These are phyloP conservation scores for Agrotis puta DNA, from an alignment of 2,888 invertebrate genomes.

Conservation along the genomic window DNA sequence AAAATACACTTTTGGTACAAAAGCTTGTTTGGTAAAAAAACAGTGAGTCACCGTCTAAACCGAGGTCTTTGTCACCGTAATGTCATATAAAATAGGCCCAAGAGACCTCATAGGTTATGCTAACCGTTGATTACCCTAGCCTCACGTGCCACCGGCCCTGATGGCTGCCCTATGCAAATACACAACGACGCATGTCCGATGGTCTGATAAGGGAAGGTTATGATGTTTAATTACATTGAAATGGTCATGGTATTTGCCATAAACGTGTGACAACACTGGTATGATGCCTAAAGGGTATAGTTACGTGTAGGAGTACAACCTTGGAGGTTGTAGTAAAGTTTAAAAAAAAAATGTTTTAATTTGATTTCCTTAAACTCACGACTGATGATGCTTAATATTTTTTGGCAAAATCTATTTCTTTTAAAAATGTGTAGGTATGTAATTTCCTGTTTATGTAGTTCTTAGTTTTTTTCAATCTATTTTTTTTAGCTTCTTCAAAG, in stretches of 20 bases:
- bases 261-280: slow-evolving; percentile 39
- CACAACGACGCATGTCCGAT: slow-evolving; percentile 61
- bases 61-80: slow-evolving; percentile 63
- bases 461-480: too few relatives aligned
- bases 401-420: too few relatives aligned
- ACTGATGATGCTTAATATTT: not conserved
- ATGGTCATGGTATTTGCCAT: slow-evolving; percentile 48
- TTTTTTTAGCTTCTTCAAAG: too few relatives aligned
- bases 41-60: slow-evolving; percentile 31
- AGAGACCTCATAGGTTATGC: slow-evolving; percentile 65
- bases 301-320: not conserved
- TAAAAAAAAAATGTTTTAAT: not conserved
- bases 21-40: slow-evolving; percentile 4
- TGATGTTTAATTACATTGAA: slow-evolving; percentile 63
- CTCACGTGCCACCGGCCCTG: slow-evolving; percentile 55
- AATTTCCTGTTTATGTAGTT: too few relatives aligned
- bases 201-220: slow-evolving; percentile 58
- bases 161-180: slow-evolving; percentile 69
- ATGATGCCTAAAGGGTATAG: slow-evolving; percentile 25
- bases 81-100: slow-evolving; percentile 59
- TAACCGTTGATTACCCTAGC: slow-evolving; percentile 64
- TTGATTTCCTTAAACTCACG: not conserved
- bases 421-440: too few relatives aligned
- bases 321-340: not conserved
- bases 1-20: not conserved